Evolutionary conservation across 2,797 vertebrate genomes (phyloP).

Genomic region (Eremophila alpestris): DNA sequence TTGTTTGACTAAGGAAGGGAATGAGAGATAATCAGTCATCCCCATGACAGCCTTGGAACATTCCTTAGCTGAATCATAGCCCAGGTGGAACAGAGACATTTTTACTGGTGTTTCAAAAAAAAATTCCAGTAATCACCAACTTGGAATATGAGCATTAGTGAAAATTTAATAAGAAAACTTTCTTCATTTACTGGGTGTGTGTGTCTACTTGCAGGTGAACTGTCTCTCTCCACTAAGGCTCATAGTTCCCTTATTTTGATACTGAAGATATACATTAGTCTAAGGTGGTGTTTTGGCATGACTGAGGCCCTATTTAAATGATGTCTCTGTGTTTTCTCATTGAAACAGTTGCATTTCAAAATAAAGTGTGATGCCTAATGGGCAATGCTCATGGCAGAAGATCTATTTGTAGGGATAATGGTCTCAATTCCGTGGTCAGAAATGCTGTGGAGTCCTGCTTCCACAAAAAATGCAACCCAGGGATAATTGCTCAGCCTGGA

Average conservation of each 20-base stretch:
- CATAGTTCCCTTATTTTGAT: background rate
- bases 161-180: background rate
- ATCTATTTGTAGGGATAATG: rapidly evolving
- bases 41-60: background rate
- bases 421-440: background rate
- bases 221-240: rapidly evolving
- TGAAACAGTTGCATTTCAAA: background rate
- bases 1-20: background rate
- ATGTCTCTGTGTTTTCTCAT: background rate
- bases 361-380: background rate
- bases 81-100: background rate
- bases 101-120: rapidly evolving
- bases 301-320: background rate
- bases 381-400: rapidly evolving
- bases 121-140: no score
- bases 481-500: background rate
- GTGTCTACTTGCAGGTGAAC: rapidly evolving
- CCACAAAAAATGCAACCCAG: background rate
- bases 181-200: background rate
- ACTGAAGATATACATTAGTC: rapidly evolving
- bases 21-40: background rate
- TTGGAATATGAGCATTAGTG: background rate
- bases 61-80: background rate
- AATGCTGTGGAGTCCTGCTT: background rate
- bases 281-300: background rate